phyloP scores from a whole-genome alignment of 1,140 invertebrate genomes.

The Drosophila simulans region DNA sequence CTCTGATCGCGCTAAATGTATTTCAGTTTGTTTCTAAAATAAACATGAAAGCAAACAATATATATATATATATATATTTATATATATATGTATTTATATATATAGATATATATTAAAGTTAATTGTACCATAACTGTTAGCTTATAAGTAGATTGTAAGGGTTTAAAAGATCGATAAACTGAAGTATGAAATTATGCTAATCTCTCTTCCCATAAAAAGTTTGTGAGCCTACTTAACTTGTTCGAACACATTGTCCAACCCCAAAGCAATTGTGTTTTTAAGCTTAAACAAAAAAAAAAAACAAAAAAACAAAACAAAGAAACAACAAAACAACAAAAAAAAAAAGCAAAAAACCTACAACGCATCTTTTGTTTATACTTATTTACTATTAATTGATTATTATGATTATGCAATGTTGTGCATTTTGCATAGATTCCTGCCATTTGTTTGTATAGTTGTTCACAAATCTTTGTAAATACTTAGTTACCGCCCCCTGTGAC shows the following conservation, averaged over 20 bases:
- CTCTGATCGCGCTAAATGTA: conserved; percentile 60
- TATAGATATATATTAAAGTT: conserved; percentile 16
- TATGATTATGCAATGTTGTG: conserved; percentile 29
- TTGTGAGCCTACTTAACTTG: conserved; percentile 30
- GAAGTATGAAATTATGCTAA: conserved; percentile 69
- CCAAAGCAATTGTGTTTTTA: conserved; percentile 55
- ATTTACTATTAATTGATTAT: conserved; percentile 33
- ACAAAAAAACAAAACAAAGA: conserved; percentile 41
- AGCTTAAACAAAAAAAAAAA: conserved; percentile 36
- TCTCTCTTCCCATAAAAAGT: conserved; percentile 19
- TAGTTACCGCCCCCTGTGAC: conserved; percentile 9
- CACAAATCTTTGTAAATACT: conserved; percentile 32
- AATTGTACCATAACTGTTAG: conserved; percentile 12
- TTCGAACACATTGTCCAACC: conserved; percentile 47
- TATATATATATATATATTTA: conserved; percentile 11
- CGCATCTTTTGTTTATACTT: conserved; percentile 40
- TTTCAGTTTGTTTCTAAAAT: conserved; percentile 79
- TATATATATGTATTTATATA: conserved; percentile 8
- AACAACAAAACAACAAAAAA: conserved; percentile 35
- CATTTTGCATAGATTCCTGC: conserved; percentile 69
- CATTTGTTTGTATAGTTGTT: conserved; percentile 52
- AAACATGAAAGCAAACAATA: conserved; percentile 60
- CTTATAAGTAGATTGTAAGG: conserved; percentile 37
- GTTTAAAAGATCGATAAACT: conserved; percentile 57
- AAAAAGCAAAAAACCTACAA: conserved; percentile 48